Conservation (phyloP, 2,113 vertebrate species). For the Clarias batrachus region DNA sequence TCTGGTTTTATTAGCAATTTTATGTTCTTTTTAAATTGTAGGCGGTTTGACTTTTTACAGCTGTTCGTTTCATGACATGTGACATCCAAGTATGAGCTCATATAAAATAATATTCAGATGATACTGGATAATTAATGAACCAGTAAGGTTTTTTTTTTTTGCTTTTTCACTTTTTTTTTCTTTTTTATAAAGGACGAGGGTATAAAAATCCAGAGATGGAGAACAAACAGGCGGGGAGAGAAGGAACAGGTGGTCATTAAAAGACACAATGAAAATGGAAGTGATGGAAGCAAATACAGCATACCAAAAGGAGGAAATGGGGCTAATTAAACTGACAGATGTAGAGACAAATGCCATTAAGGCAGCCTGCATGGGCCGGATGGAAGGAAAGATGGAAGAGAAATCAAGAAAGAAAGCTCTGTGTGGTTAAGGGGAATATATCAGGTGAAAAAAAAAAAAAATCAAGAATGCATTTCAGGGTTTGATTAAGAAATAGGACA, state of each 20-base stretch:
- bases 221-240: neutral
- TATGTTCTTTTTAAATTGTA: neutral
- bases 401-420: neutral
- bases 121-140: too few species aligned
- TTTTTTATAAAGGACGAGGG: too few species aligned
- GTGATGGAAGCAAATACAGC: neutral
- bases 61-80: neutral
- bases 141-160: too few species aligned
- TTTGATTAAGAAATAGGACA: neutral
- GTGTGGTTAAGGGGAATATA: neutral
- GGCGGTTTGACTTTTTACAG: neutral
- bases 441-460: neutral
- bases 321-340: conserved; percentile 1
- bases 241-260: neutral
- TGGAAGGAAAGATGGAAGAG: neutral
- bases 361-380: neutral
- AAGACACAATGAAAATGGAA: neutral
- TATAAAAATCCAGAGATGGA: neutral
- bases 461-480: neutral
- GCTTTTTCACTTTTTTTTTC: too few species aligned
- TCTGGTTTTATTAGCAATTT: neutral
- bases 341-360: neutral
- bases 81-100: neutral
- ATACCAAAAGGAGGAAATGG: neutral
- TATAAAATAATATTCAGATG: too few species aligned